Evolutionary conservation across 2,113 vertebrate genomes (phyloP).

Genomic region (Cichladusa arquata): DNA sequence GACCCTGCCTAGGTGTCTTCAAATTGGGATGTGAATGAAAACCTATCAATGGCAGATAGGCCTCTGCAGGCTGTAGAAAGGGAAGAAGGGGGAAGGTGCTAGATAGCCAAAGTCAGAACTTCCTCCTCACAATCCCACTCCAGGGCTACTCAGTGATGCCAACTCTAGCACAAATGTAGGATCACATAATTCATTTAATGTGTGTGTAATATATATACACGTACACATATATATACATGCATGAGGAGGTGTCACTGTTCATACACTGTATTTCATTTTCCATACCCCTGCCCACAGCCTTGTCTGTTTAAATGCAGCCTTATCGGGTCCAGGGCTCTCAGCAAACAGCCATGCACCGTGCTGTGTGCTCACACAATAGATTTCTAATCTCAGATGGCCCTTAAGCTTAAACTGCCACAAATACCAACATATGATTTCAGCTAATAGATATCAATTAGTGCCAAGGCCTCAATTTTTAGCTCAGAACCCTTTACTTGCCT

Average conservation of each 20-base stretch:
- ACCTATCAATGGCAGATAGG: not conserved
- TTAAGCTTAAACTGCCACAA: not conserved
- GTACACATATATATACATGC: fast-evolving
- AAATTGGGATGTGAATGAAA: not conserved
- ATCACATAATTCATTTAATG: not conserved
- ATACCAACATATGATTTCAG: not conserved
- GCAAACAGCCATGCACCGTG: not conserved
- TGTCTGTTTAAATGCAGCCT: not conserved
- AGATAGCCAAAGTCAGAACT: not conserved
- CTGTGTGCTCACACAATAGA: not conserved
- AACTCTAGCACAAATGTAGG: not conserved
- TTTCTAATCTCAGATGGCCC: not conserved
- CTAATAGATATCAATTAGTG: not conserved
- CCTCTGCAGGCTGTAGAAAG: not conserved
- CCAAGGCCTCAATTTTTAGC: not conserved
- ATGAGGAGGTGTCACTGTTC: not conserved
- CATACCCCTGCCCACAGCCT: not conserved
- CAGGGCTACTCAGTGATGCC: not conserved
- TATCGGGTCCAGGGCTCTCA: not conserved
- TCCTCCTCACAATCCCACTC: not conserved
- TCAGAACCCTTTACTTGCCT: not conserved
- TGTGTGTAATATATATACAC: too few species aligned
- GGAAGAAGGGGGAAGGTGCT: not conserved
- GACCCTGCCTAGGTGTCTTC: not conserved
- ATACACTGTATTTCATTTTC: not conserved